These are phyloP conservation scores for Caenorhabditis inopinata DNA, from an alignment of 1,140 invertebrate genomes.

Conservation along the genomic window DNA sequence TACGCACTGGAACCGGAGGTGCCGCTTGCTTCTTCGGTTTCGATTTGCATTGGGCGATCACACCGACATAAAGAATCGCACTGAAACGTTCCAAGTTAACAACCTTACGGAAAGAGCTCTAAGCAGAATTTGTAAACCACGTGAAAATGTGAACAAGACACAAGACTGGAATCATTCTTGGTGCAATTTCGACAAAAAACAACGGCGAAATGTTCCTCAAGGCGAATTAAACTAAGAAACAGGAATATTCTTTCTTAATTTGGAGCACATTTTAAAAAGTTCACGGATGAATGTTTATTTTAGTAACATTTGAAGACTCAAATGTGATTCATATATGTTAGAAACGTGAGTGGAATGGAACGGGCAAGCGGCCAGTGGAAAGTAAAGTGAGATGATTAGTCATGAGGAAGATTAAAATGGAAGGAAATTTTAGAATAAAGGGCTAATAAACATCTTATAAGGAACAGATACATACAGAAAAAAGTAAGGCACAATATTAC, in stretches of 20 bases:
- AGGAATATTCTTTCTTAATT: too few species aligned
- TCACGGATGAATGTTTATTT: too few species aligned
- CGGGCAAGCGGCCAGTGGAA: neutral
- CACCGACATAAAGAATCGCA: neutral
- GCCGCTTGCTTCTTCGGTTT: neutral
- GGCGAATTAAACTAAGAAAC: neutral
- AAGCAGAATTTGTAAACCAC: neutral
- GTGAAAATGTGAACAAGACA: neutral
- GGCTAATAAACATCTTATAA: neutral
- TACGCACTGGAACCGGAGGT: neutral
- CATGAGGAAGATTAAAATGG: neutral
- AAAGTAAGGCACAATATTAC: neutral
- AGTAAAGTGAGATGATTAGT: neutral
- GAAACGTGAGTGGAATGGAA: neutral
- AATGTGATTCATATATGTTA: neutral
- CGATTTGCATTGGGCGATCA: neutral
- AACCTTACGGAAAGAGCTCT: neutral
- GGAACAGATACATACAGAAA: conserved; percentile 9
- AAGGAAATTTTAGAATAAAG: neutral
- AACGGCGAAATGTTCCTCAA: neutral
- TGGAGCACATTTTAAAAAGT: too few species aligned
- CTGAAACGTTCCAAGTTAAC: too few species aligned
- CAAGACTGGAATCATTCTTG: neutral
- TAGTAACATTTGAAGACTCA: too few species aligned
- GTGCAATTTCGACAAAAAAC: neutral